Evolutionary conservation across 2,797 vertebrate species (phyloP), one percentile per base, ranked within the genome.

Genomic region (Gastrophryne carolinensis): DNA sequence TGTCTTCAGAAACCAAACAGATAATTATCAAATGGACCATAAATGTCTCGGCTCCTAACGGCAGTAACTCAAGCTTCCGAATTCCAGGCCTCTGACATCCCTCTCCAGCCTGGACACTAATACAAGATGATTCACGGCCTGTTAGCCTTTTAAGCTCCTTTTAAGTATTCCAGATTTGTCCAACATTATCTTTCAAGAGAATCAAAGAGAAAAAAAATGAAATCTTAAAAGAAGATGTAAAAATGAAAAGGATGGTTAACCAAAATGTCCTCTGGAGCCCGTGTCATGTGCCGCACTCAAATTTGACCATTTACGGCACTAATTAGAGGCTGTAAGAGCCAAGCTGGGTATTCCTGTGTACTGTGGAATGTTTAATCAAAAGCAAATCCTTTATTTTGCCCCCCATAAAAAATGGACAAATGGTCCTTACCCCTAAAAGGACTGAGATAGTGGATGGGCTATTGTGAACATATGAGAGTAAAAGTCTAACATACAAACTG

Each of bases 281-380:
- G 47, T 24, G n/a, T 72, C 29, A 39, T 52, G 65, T 60, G 19
- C 68, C 39, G 39, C 57, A 26, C 63, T 72, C 66, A 57, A 50
- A 72, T 63, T 63, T 65, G 61, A 71, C 69, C 52, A 57, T 66
- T 32, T 19, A 50, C 35, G 29, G 26, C 58, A 47, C 27, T 44
- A 64, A 70, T 57, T 49, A 47, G 7, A 58, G 49, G 23, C 57
- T 71, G 60, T 56, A 58, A 72, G 49, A 57, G 9, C 39, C 60
- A 50, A 61, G 32, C 54, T 1, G 12, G 21, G 35, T 44, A 57
- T 17, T 29, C n/a, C 47, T 50, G 23, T 50, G 24, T 6, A 78
- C 75, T 72, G 65, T 72, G 75, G 75, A 72, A 63, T 70, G 75
- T 65, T 58, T 58, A 50, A 50, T 65, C 67, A 71, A 65, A 78